phyloP scores from a whole-genome alignment of 2,888 invertebrate species.

The Seira musarum region DNA sequence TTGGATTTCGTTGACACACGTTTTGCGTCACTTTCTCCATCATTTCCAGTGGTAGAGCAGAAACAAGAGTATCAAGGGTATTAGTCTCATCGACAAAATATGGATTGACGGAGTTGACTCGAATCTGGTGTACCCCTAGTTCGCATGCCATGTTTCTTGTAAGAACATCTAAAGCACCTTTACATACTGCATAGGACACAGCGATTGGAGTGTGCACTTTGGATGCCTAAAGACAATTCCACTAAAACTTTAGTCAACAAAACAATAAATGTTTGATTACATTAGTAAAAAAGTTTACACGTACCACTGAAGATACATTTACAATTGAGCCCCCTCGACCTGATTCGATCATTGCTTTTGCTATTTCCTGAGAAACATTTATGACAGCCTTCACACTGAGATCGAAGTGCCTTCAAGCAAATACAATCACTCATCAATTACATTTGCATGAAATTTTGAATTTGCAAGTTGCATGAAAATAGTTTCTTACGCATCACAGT shows the following conservation, averaged over 20 bases:
- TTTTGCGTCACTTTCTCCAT: conserved; percentile 55
- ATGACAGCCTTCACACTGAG: conserved; percentile 89
- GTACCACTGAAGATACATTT: conserved; percentile 83
- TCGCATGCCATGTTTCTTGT: conserved; percentile 59
- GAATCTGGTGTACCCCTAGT: conserved; percentile 49
- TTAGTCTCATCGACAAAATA: conserved; percentile 52
- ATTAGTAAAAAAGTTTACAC: too few species aligned
- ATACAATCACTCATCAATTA: background rate
- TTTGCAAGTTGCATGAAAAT: too few species aligned
- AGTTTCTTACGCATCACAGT: conserved; percentile 36
- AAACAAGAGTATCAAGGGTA: conserved; percentile 36
- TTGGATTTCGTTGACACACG: conserved; percentile 49
- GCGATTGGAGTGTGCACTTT: conserved; percentile 47
- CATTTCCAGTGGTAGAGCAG: conserved; percentile 50
- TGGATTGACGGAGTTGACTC: conserved; percentile 53
- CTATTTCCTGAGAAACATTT: conserved; percentile 88
- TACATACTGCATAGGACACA: conserved; percentile 42
- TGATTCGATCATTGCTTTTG: conserved; percentile 82
- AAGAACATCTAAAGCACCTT: conserved; percentile 52
- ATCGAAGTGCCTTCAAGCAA: conserved; percentile 73
- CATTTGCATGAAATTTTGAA: too few species aligned
- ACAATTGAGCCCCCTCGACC: conserved; percentile 86
- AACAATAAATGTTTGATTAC: too few species aligned
- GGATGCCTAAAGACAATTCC: background rate
- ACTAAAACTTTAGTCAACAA: too few species aligned